Evolutionary conservation across 2,113 vertebrate species (phyloP), one percentile per base, ranked within the genome.

Genomic region (Anguilla japonica): DNA sequence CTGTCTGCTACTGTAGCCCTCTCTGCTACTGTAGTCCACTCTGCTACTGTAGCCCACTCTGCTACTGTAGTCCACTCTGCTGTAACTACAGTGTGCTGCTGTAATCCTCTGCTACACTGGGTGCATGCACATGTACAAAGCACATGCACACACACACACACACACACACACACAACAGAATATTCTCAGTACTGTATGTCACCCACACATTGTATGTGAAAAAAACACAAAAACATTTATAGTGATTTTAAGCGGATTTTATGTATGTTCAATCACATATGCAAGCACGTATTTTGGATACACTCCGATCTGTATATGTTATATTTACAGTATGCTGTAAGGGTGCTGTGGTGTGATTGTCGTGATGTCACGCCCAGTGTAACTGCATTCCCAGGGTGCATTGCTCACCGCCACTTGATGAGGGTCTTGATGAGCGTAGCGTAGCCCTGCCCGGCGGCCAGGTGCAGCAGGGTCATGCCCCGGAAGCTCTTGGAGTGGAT

Each of bases 401-500:
- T 50, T 56, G 15, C 0, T 18, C 96, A 99, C 98, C 98, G 97
- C 98, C 98, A 99, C 67, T 99, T 99, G 96, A 99, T 99, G 93
- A 99, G 98, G 82, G 98, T 99, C 95, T 99, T 98, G 94, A 99
- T 99, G 83, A 99, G 97, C 34, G 98, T 99, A 93, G 98, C 98
- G 3, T 99, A 99, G 91, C 98, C 98, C 93, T 99, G 98, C 88
- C 98, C 98, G 1, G 98, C 98, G 0, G 98, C 98, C 79, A 99
- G 96, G 94, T 99, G 98, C 56, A 99, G 94, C 88, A 99, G 96
- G 0, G 98, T 99, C 98, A 99, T 99, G 84, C 98, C 98, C 83
- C 98, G 95, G 95, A 99, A 99, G 34, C 98, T 99, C 96, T 99
- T 99, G 0, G 98, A 98, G 89, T 99, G 98, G 96, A 99, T 99